Evolutionary conservation across 2,888 invertebrate species (phyloP), one percentile per base, ranked within the genome.

Genomic region (Campoplex nolae): DNA sequence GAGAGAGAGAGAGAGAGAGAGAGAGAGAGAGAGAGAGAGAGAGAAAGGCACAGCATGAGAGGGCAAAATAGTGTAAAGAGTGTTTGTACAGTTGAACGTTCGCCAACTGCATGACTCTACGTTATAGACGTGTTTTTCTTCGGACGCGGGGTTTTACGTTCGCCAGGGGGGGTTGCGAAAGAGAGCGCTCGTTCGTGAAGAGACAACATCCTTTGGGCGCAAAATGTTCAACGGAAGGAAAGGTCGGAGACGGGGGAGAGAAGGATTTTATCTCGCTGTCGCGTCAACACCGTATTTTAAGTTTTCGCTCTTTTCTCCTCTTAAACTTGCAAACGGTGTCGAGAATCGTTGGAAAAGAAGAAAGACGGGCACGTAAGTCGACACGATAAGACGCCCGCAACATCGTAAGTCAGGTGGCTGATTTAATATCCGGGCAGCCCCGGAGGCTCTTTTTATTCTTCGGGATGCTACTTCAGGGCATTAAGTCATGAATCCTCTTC

Each of bases 321-420:
- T 48, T 18, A 38, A 76, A 35, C 71, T 58, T 23, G 62, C 23
- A 62, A 80, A 76, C 56, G 82, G 58, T 42, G 42, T 13, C 23
- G 82, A 67, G 65, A 13, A 76, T 38, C 56, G 38, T 23, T 42
- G 76, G 51, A 54, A 42, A 32, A 58, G 42, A 65, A 77, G 67
- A 48, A 68, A 68, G 38, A 70, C 56, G 58, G 48, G 56, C 32
- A 56, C 28, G 45, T 71, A 74, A 78, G 67, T 78, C 70, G 74
- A 68, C 13, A 76, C 73, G 84, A 86, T 86, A 86, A 86, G 84
- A 86, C 77, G 58, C 75, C 86, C 83, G 83, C 84, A 78, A 78
- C 76, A 77, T 81, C 84, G 84, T 87, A 84, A 87, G 84, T 87
- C 84, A 87, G 81, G 86, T 84, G 84, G 81, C 87, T 84, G 84